Evolutionary conservation across 2,888 invertebrate species (phyloP).

Genomic region (Tryphoninae sp.): DNA sequence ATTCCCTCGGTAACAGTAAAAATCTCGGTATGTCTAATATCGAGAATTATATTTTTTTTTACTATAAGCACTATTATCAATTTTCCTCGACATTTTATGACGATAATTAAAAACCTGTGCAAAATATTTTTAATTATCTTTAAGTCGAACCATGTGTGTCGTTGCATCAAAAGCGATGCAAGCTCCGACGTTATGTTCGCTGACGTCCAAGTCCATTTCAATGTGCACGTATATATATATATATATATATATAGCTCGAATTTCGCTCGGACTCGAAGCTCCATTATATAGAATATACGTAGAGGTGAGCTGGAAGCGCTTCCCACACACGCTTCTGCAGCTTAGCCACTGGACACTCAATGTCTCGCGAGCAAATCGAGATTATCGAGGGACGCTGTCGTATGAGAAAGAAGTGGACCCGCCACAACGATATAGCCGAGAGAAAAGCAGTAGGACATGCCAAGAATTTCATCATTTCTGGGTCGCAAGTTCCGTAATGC

Average conservation of each 20-base stretch:
- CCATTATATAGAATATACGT: neutral
- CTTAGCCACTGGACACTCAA: neutral
- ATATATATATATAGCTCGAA: conserved; percentile 4
- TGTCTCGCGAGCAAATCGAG: conserved; percentile 64
- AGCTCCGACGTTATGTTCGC: neutral
- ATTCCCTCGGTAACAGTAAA: too few relatives aligned
- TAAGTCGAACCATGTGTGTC: conserved; percentile 3
- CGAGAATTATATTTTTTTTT: too few relatives aligned
- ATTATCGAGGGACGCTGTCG: conserved; percentile 63
- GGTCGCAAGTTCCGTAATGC: conserved; percentile 58
- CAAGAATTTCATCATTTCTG: conserved; percentile 68
- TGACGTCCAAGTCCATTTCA: neutral
- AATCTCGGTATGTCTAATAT: too few relatives aligned
- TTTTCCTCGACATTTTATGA: too few relatives aligned
- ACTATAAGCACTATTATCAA: too few relatives aligned
- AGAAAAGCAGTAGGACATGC: conserved; percentile 54
- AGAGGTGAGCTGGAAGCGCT: conserved; percentile 5
- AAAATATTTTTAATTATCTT: too few relatives aligned
- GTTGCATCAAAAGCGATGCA: neutral
- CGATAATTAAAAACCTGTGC: too few relatives aligned
- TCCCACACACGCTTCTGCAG: conserved; percentile 35
- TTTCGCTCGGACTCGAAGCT: conserved; percentile 24
- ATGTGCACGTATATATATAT: neutral
- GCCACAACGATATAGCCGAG: neutral
- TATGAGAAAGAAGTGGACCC: conserved; percentile 4